Evolutionary conservation across 1,140 invertebrate genomes (phyloP).

Genomic region (Drusus annulatus): DNA sequence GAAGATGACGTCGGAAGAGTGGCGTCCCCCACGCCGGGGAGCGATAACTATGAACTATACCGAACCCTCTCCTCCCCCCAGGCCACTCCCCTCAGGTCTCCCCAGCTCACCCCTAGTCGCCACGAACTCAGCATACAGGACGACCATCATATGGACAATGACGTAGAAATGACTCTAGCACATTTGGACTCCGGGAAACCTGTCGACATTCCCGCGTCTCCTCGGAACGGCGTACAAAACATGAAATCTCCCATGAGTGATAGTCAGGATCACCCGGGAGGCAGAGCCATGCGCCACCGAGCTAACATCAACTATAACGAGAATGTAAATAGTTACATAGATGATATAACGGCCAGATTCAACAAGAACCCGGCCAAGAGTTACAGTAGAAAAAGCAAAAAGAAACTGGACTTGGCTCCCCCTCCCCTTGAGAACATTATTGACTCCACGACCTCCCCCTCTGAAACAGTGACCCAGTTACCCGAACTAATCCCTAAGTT

Average conservation of each 20-base stretch:
- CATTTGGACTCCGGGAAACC: slow-evolving; percentile 63
- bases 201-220: slow-evolving; percentile 59
- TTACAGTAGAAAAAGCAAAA: slow-evolving; percentile 54
- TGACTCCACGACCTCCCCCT: background rate
- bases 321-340: slow-evolving; percentile 61
- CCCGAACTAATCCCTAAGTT: slow-evolving; percentile 60
- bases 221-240: slow-evolving; percentile 33
- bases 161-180: slow-evolving; percentile 65
- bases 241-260: slow-evolving; percentile 23
- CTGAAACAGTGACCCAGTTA: slow-evolving; percentile 18
- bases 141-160: slow-evolving; percentile 57
- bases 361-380: slow-evolving; percentile 56
- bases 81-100: slow-evolving; percentile 48
- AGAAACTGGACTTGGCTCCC: slow-evolving; percentile 42
- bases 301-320: slow-evolving; percentile 71
- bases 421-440: slow-evolving; percentile 18
- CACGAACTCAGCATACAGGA: background rate
- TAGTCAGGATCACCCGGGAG: slow-evolving; percentile 60
- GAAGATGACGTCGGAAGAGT: slow-evolving; percentile 64
- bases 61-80: slow-evolving; percentile 68
- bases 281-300: slow-evolving; percentile 68
- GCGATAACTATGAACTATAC: slow-evolving; percentile 71
- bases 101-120: slow-evolving; percentile 59
- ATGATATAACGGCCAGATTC: slow-evolving; percentile 54
- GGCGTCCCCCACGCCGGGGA: slow-evolving; percentile 69